Evolutionary conservation across 2,888 invertebrate genomes (phyloP), one percentile per base, ranked within the genome.

Genomic region (Meta bourneti): DNA sequence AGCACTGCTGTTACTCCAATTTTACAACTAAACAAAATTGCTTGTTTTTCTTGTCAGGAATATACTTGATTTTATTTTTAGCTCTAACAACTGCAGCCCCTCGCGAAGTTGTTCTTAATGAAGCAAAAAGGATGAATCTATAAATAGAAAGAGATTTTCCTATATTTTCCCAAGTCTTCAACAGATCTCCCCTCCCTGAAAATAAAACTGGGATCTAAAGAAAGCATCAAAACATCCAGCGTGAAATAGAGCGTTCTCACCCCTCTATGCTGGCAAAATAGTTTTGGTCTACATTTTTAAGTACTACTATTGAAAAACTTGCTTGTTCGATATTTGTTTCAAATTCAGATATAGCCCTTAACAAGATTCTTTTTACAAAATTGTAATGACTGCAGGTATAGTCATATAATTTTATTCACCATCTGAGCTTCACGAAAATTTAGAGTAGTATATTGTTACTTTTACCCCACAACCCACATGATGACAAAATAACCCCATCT

Each of bases 11-110:
- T 88, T 75, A 72, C 80, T 79, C 48, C 34, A 86, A 71, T 86
- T 91, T 70, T 78, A 80, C 81, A 87, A 70, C 71, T 54, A 91
- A 91, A 86, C 82, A 86, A 20, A 74, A 70, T 9, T 82, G 91
- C 87, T 91, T 91, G 69, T 91, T 91, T 91, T 87, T 77, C 91
- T 87, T 82, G 91, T 80, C 85, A 81, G 81, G 19, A 71, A 86
- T 74, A 75, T 71, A 52, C 77, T 51, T 52, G 74, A 51, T 79
- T 48, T 86, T 91, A 91, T 91, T 91, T 91, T 91, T 87, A 82
- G 90, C 79, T 61, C 54, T 34, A 52, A 54, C 75, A 87, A 86
- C 72, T 78, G 52, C 70, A 81, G n/a, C 19, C 34, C 75, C 75
- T 13, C 34, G 2, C 11, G 51, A 20, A 16, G 51, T 51, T 49